These are phyloP conservation scores for Gambusia yucatana DNA, from an alignment of 2,797 vertebrate species.

Conservation along the genomic window DNA sequence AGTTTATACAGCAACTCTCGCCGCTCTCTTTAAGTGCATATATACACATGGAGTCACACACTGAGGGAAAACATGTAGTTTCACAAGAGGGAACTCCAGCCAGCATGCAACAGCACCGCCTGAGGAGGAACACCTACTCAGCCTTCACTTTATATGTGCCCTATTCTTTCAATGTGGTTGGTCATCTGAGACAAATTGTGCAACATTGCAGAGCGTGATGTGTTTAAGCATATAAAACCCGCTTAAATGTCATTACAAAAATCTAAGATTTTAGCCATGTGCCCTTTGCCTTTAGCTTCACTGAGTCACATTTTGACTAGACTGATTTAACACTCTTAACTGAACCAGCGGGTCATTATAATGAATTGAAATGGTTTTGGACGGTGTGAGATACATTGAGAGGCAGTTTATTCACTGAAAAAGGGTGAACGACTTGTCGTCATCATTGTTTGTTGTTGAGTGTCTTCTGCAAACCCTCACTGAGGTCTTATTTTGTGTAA, in stretches of 20 bases:
- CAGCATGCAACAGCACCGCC: constrained; percentile 59
- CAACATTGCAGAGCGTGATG: constrained; percentile 62
- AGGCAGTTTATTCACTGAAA: neutral
- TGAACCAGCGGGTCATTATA: neutral
- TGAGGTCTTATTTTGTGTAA: neutral
- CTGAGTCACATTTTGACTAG: constrained; percentile 4
- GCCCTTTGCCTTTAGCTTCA: constrained; percentile 18
- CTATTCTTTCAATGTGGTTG: constrained; percentile 50
- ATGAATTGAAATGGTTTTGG: neutral
- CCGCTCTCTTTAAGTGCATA: constrained; percentile 29
- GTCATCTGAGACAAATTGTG: constrained; percentile 66
- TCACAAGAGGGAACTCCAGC: constrained; percentile 61
- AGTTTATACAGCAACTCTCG: constrained; percentile 61
- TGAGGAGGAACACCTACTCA: constrained; percentile 72
- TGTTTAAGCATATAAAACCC: constrained; percentile 33
- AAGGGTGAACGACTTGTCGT: neutral
- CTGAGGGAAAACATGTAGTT: constrained; percentile 46
- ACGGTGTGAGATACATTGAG: neutral
- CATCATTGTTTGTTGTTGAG: neutral
- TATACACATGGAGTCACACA: constrained; percentile 29
- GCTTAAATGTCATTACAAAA: constrained; percentile 59
- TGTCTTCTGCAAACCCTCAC: neutral
- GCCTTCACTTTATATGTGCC: constrained; percentile 54
- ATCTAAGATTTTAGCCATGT: constrained; percentile 34
- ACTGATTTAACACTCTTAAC: neutral